Conservation (phyloP, 2,113 vertebrate species). For the Pagrus major region DNA sequence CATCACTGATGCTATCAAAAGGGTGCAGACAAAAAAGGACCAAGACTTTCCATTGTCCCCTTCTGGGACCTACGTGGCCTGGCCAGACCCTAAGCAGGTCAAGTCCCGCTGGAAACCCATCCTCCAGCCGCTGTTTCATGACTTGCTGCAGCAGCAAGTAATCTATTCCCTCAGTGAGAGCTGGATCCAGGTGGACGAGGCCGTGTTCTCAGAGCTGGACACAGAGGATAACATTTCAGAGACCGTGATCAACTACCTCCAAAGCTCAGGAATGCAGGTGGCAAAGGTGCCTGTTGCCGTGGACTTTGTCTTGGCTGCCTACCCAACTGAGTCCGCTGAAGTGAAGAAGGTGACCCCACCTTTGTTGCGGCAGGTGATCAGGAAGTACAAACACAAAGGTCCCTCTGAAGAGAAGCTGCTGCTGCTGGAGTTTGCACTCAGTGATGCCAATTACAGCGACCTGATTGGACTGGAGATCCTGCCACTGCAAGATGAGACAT, state of each 20-base stretch:
- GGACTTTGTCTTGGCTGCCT: constrained; percentile 85
- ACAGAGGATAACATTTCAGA: constrained; percentile 83
- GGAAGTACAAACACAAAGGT: constrained; percentile 88
- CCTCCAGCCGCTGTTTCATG: constrained; percentile 90
- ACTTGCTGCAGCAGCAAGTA: constrained; percentile 89
- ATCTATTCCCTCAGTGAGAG: constrained; percentile 88
- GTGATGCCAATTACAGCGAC: constrained; percentile 91
- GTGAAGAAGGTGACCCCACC: constrained; percentile 90
- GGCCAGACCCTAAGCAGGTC: constrained; percentile 89
- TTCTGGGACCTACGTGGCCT: constrained; percentile 88
- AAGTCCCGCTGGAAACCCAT: constrained; percentile 92
- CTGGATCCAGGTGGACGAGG: constrained; percentile 91
- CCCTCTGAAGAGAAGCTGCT: constrained; percentile 88
- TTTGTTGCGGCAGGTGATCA: constrained; percentile 89
- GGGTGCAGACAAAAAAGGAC: constrained; percentile 88
- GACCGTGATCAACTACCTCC: constrained; percentile 93
- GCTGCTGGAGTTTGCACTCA: constrained; percentile 92
- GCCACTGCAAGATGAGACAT: constrained; percentile 91
- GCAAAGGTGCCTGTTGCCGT: constrained; percentile 89
- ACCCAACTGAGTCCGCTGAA: constrained; percentile 70
- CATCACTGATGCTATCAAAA: constrained; percentile 89
- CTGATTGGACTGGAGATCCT: constrained; percentile 95
- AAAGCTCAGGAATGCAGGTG: constrained; percentile 93
- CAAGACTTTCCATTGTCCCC: constrained; percentile 88
- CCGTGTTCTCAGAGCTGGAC: constrained; percentile 92